Percentiles rank a stretch among this genome's conserved stretches.
These are phyloP conservation scores for Parazoanthus atlanticus DNA, from an alignment of 92 coral and sea anemone species.

Conservation along the genomic window DNA sequence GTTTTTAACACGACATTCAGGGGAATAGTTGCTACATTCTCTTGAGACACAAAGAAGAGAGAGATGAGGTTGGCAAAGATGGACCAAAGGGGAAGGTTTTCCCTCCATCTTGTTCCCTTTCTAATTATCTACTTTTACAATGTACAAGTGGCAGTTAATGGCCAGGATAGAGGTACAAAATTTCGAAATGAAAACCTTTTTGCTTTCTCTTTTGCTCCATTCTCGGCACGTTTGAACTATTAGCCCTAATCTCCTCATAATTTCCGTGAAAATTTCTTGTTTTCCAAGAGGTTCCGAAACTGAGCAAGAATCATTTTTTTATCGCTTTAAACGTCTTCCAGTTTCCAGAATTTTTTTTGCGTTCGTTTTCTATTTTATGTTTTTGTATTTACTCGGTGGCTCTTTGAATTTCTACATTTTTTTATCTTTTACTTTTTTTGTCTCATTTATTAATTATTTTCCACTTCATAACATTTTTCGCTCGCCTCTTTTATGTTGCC, in stretches of 20 bases:
- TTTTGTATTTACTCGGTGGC: too few species aligned
- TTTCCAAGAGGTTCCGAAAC: neutral
- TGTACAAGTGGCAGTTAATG: slow-evolving; percentile 3
- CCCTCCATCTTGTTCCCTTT: neutral
- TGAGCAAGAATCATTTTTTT: neutral
- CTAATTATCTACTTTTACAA: neutral
- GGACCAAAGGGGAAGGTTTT: neutral
- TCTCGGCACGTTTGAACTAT: neutral
- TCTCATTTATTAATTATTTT: too few species aligned
- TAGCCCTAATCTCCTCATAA: neutral
- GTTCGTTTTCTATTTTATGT: too few species aligned
- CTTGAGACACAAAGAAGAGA: neutral
- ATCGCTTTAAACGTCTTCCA: neutral
- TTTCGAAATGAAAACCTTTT: neutral
- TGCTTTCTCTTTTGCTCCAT: neutral
- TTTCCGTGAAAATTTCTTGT: too few species aligned
- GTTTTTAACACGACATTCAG: neutral
- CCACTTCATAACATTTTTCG: too few species aligned
- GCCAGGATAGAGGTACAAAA: neutral
- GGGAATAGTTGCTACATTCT: slow-evolving; percentile 4
- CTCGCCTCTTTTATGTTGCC: too few species aligned
- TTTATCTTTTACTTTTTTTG: too few species aligned
- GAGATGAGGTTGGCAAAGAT: neutral
- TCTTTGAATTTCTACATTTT: too few species aligned
- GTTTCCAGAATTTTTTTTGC: too few species aligned